Base-by-base conservation (phyloP, 2,888 invertebrate species). In the Phortica magna region DNA sequence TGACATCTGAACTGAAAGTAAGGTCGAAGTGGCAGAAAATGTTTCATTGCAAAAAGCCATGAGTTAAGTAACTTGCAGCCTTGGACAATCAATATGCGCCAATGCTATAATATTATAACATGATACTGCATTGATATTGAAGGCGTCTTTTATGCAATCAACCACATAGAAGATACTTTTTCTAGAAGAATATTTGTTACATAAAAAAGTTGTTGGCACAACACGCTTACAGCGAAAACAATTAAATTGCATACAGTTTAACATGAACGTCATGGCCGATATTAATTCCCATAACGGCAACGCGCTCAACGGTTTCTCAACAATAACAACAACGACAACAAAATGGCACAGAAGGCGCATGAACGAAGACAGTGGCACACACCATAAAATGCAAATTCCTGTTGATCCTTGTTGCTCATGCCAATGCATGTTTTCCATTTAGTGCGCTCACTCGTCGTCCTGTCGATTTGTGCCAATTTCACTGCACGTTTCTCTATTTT, bases 351-450 rank as follows among this genome's bases (percentile, higher is more conserved):
- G 17, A 17, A 7, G 61, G 61, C 61, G 61, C 61, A 61, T 7
- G 31, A 61, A 22, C 22, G 61, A 61, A 61, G 61, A 61, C 61
- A 61, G 31, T 61, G 22, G 85, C 85, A 85, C 85, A 85, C 88
- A 80, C 88, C 83, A 85, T 86, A 87, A 88, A 87, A 86, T 86
- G 85, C 88, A 88, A 86, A 86, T 86, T 86, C 85, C 83, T 85
- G 87, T 82, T 87, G 88, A 86, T 86, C 85, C 87, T 82, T 85
- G 85, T 87, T 79, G 80, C 82, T 87, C 80, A 83, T 86, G 88
- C 85, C 82, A 85, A 71, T 79, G 88, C 88, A 88, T 85, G 72
- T 75, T 79, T 83, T 86, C 80, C 88, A 83, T 85, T 87, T 84
- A 82, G 80, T 77, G 7, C 41, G 6, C 31, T 41, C 65, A 39